phyloP scores from a whole-genome alignment of 2,797 vertebrate species.

The Fundulus diaphanus region DNA sequence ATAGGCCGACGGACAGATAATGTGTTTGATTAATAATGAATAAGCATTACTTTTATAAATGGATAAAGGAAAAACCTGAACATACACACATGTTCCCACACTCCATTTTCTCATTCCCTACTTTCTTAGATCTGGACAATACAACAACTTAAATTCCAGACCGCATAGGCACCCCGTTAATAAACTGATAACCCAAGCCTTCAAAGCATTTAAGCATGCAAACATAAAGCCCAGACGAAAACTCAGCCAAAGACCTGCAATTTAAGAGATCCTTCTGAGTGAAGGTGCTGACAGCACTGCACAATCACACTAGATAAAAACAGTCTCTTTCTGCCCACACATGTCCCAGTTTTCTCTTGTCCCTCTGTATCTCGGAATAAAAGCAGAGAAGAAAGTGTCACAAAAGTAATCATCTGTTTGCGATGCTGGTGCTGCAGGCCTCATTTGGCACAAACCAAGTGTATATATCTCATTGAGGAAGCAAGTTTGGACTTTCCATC shows the following conservation, averaged over 20 bases:
- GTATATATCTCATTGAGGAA: constrained; percentile 56
- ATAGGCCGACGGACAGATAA: too few species aligned
- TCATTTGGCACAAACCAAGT: constrained; percentile 54
- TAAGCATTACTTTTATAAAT: too few species aligned
- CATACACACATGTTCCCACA: too few species aligned
- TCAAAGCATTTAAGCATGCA: not conserved
- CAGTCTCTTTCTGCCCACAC: constrained; percentile 10
- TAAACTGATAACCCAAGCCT: not conserved
- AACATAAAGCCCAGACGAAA: not conserved
- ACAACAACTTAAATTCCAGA: too few species aligned
- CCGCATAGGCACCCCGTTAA: not conserved
- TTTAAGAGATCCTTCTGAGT: not conserved
- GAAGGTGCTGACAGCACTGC: constrained; percentile 3
- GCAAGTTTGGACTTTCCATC: constrained; percentile 62
- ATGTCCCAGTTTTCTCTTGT: constrained; percentile 9
- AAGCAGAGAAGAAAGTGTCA: constrained; percentile 49
- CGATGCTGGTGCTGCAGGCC: constrained; percentile 41
- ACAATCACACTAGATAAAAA: constrained; percentile 33
- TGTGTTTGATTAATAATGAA: too few species aligned
- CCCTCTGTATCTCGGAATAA: constrained; percentile 53
- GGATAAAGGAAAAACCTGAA: too few species aligned
- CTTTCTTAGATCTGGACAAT: not conserved
- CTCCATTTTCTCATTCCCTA: not conserved
- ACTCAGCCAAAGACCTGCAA: not conserved
- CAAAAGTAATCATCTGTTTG: constrained; percentile 64